Conservation (phyloP, 1,140 invertebrate species). For the Lineus longissimus region DNA sequence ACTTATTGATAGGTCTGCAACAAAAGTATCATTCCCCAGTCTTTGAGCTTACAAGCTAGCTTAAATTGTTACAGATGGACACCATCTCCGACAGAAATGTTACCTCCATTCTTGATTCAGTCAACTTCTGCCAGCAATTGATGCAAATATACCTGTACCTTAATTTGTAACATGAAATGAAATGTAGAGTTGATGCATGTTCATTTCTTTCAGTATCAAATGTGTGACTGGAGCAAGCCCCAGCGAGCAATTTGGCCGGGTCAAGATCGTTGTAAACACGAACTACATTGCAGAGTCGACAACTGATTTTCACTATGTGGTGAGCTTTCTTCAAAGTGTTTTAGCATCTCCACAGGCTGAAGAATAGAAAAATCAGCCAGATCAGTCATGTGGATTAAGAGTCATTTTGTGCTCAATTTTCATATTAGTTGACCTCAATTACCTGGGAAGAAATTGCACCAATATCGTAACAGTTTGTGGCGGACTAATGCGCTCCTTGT, state of each 20-base stretch:
- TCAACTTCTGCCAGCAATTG: too few species aligned
- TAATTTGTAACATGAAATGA: neutral
- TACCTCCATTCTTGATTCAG: neutral
- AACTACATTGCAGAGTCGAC: slow-evolving; percentile 21
- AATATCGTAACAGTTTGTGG: neutral
- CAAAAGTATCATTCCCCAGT: too few species aligned
- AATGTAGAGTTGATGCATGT: slow-evolving; percentile 11
- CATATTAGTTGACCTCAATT: too few species aligned
- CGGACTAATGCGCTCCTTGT: too few species aligned
- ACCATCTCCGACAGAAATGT: too few species aligned
- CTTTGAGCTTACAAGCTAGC: too few species aligned
- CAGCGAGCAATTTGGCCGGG: slow-evolving; percentile 14
- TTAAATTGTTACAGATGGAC: too few species aligned
- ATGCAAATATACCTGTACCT: too few species aligned
- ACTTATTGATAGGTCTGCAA: too few species aligned
- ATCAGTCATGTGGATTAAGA: too few species aligned
- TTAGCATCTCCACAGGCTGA: neutral
- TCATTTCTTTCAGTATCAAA: slow-evolving; percentile 30
- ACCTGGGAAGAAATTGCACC: too few species aligned
- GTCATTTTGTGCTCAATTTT: too few species aligned
- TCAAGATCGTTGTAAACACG: slow-evolving; percentile 26
- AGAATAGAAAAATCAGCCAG: neutral
- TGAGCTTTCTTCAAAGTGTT: slow-evolving; percentile 19
- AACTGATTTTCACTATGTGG: slow-evolving; percentile 34
- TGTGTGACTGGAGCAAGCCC: slow-evolving; percentile 31